Evolutionary conservation across 2,888 invertebrate species (phyloP).

Genomic region (Acleris holmiana): DNA sequence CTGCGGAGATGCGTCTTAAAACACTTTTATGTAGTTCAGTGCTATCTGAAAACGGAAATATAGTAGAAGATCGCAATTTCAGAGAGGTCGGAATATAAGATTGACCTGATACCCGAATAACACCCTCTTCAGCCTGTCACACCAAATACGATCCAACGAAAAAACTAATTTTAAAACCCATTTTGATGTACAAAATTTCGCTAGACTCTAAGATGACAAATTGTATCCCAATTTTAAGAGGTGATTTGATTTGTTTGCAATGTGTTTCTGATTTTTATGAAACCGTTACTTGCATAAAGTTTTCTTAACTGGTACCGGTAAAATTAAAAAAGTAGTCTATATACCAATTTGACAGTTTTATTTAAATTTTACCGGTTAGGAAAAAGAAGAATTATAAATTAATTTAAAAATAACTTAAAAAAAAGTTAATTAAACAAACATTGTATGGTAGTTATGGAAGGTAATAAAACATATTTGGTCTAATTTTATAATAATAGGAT

Average conservation of each 20-base stretch:
- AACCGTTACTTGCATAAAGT: neutral
- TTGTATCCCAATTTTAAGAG: neutral
- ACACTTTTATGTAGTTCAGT: conserved; percentile 42
- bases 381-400: no score
- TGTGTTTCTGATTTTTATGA: neutral
- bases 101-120: conserved; percentile 54
- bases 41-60: conserved; percentile 54
- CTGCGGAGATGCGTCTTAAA: conserved; percentile 22
- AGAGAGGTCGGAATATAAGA: conserved; percentile 50
- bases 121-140: conserved; percentile 63
- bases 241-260: neutral
- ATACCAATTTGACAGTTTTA: no score
- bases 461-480: no score
- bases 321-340: no score
- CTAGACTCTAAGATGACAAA: neutral
- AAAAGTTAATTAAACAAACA: no score
- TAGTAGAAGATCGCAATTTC: conserved; percentile 55
- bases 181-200: neutral
- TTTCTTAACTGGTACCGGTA: neutral
- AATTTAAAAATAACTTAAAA: no score
- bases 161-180: conserved; percentile 37
- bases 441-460: no score
- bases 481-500: no score
- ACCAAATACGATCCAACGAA: conserved; percentile 44
- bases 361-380: no score